Evolutionary conservation across 1,140 invertebrate species (phyloP).

Genomic region (Hirudo medicinalis): DNA sequence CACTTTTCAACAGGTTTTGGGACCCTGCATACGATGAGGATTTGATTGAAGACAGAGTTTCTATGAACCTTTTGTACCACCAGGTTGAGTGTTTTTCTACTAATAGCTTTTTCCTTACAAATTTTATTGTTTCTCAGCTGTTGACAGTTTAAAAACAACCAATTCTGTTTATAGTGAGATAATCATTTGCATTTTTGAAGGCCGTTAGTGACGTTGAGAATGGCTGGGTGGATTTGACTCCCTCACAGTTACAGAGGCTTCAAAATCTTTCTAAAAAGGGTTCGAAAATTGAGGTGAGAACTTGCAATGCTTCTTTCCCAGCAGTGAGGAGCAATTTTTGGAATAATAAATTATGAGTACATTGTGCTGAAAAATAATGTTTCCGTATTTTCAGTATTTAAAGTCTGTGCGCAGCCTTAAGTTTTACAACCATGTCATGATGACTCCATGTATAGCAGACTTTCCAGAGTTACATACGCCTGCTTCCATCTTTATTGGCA

Average conservation of each 20-base stretch:
- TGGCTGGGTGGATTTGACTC: constrained; percentile 63
- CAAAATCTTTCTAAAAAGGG: constrained; percentile 56
- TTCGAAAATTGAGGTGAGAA: constrained; percentile 62
- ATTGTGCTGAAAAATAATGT: constrained; percentile 2
- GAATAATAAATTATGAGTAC: background rate
- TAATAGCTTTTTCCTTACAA: background rate
- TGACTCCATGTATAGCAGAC: constrained; percentile 60
- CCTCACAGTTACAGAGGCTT: constrained; percentile 57
- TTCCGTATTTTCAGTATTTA: constrained; percentile 56
- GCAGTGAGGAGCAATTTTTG: background rate
- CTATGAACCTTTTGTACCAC: constrained; percentile 70
- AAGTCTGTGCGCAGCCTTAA: constrained; percentile 62
- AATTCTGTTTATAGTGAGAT: background rate
- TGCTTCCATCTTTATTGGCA: constrained; percentile 59
- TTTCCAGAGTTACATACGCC: constrained; percentile 57
- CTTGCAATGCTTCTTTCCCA: background rate
- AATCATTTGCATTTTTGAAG: constrained; percentile 2
- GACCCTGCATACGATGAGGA: constrained; percentile 67
- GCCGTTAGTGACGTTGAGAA: constrained; percentile 67
- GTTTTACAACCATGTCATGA: constrained; percentile 77
- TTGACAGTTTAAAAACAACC: background rate
- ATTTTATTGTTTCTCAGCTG: background rate
- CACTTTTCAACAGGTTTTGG: constrained; percentile 61
- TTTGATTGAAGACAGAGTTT: constrained; percentile 62
- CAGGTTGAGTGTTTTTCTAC: constrained; percentile 44